Percentiles rank a stretch among this genome's conserved stretches.
Conservation (phyloP, 2,888 invertebrate species). For the Eristalinus aeneus region DNA sequence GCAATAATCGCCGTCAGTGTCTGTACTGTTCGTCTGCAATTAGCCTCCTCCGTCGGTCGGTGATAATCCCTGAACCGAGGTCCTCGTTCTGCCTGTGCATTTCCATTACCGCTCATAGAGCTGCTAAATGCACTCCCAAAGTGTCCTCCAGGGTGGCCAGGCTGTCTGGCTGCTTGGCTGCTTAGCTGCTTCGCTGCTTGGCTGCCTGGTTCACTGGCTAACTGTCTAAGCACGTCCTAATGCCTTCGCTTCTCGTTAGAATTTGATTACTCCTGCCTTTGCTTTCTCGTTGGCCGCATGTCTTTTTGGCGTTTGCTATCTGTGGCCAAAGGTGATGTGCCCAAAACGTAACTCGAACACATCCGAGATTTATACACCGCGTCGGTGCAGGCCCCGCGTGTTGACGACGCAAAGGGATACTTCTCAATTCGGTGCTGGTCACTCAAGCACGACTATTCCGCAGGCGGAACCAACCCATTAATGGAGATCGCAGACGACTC, state of each 20-base stretch:
- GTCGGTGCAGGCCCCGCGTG: background rate
- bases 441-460: background rate
- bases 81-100: slow-evolving; percentile 29
- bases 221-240: slow-evolving; percentile 64
- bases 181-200: background rate
- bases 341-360: slow-evolving; percentile 49
- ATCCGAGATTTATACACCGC: slow-evolving; percentile 42
- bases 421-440: background rate
- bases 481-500: slow-evolving; percentile 26
- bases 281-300: background rate
- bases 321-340: slow-evolving; percentile 41
- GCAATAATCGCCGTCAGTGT: slow-evolving; percentile 42
- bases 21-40: slow-evolving; percentile 53
- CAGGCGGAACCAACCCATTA: background rate
- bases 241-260: slow-evolving; percentile 67
- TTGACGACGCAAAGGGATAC: slow-evolving; percentile 11
- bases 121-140: slow-evolving; percentile 49
- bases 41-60: slow-evolving; percentile 58
- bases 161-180: background rate
- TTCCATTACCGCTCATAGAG: slow-evolving; percentile 19
- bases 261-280: slow-evolving; percentile 58
- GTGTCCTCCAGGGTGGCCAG: slow-evolving; percentile 55
- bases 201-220: background rate
- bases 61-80: slow-evolving; percentile 42
- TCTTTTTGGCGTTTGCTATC: slow-evolving; percentile 23